Evolutionary conservation across 2,113 vertebrate species (phyloP).

Genomic region (Anarhynchus alexandrinus): DNA sequence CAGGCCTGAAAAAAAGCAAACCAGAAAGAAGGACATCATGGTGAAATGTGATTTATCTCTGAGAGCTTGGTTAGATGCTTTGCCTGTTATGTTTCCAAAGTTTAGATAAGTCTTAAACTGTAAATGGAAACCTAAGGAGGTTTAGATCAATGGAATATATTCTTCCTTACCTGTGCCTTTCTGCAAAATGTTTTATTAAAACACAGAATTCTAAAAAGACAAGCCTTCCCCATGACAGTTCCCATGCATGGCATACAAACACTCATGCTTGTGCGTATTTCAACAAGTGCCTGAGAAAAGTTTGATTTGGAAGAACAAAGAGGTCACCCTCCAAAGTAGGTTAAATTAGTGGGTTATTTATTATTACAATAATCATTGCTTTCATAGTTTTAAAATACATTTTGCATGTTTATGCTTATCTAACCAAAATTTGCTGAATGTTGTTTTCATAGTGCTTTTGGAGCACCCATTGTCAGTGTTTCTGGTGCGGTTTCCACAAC

Average conservation of each 20-base stretch:
- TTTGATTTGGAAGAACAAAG: not conserved
- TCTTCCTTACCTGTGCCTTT: not conserved
- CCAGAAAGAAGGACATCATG: not conserved
- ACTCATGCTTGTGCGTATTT: not conserved
- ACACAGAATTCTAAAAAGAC: not conserved
- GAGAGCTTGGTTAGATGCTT: not conserved
- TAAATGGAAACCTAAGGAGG: not conserved
- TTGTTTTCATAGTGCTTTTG: constrained; percentile 19
- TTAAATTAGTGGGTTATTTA: not conserved
- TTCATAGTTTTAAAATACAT: not conserved
- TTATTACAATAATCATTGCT: not conserved
- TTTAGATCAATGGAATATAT: not conserved
- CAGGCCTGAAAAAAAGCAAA: constrained; percentile 70
- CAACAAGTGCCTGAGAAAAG: not conserved
- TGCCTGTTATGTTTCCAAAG: not conserved
- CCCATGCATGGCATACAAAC: not conserved
- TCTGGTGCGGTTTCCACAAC: constrained; percentile 53
- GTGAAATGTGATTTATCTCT: not conserved
- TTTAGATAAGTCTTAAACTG: not conserved
- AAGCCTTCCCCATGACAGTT: not conserved
- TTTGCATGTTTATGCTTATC: constrained; percentile 19
- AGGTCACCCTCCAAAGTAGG: not conserved
- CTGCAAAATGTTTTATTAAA: not conserved
- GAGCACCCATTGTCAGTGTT: constrained; percentile 14
- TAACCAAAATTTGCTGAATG: not conserved